Conservation (phyloP, 2,888 invertebrate genomes). For the Drosophila histrio region DNA sequence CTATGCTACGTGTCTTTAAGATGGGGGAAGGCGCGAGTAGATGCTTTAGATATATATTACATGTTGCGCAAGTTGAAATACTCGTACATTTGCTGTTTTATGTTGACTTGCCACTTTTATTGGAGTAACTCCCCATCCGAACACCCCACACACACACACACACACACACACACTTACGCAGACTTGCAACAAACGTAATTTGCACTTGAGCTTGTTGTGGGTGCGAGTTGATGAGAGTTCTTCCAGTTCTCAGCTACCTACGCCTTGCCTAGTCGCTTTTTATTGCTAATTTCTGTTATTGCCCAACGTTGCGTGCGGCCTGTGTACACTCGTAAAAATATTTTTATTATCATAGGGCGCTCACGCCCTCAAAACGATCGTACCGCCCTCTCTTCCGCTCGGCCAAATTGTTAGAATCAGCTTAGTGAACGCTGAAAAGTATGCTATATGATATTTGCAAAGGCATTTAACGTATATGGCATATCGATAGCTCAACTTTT, state of each 20-base stretch:
- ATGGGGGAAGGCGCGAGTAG: constrained; percentile 22
- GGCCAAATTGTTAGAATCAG: neutral
- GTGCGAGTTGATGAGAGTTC: constrained; percentile 27
- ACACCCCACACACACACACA: neutral
- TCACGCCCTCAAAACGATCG: constrained; percentile 1
- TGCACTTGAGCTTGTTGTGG: constrained; percentile 14
- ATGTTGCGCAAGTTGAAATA: constrained; percentile 26
- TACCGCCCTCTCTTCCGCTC: neutral
- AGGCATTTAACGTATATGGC: constrained; percentile 19
- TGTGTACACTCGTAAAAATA: constrained; percentile 69
- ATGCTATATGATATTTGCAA: constrained; percentile 35
- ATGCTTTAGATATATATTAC: constrained; percentile 13
- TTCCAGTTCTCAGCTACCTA: neutral
- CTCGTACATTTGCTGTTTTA: constrained; percentile 43
- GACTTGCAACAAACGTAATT: constrained; percentile 56
- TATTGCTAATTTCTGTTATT: constrained; percentile 77
- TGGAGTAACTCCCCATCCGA: constrained; percentile 24
- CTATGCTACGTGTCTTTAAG: constrained; percentile 31
- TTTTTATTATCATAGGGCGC: constrained; percentile 64
- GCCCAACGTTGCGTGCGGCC: constrained; percentile 44
- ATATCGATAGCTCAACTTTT: constrained; percentile 41
- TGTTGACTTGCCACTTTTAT: constrained; percentile 57
- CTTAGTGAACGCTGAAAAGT: constrained; percentile 36
- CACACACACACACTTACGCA: no score
- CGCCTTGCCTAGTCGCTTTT: constrained; percentile 52